Evolutionary conservation across 2,888 invertebrate species (phyloP), one percentile per base, ranked within the genome.

Genomic region (Lasius platythorax): DNA sequence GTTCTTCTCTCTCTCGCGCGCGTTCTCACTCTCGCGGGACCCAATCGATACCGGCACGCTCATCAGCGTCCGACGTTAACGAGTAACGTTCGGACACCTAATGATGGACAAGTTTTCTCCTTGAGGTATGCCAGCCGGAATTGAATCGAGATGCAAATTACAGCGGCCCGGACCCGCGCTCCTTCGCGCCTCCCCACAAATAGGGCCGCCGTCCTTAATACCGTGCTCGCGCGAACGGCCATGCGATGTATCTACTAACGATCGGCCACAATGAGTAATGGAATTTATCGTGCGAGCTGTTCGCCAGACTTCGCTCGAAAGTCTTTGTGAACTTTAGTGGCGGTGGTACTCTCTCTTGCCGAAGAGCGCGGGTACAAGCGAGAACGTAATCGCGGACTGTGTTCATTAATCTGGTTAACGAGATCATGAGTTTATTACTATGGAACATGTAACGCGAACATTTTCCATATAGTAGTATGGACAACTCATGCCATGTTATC

Each of bases 71-170:
- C 66, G 40, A 74, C 76, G 84, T 78, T 87, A 87, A 87, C 87
- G 86, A 86, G 86, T 84, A 72, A 82, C 84, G 86, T 82, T 78
- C 74, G 76, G 74, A 53, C 67, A 75, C 79, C 84, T 86, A 87
- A 86, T 84, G 86, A 87, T 83, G 76, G 81, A 56, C 83, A 67
- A 76, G 78, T 83, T 87, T 83, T 86, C 78, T 86, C 84, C 84
- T 84, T 84, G 82, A 86, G 86, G 85, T 78, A 67, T 73, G 82
- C 82, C 87, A 82, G 78, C 79, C 86, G 82, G 87, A 91, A 88
- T 89, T 89, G 88, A 90, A 89, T 90, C 86, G 83, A 83, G 87
- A 90, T 89, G 89, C 86, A 91, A 90, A 91, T 91, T 89, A 86
- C 85, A 89, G 76, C 58, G 81, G 46, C 46, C 58, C 79, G 72